Conservation (phyloP, 1,140 invertebrate species). For the Musca vetustissima region DNA sequence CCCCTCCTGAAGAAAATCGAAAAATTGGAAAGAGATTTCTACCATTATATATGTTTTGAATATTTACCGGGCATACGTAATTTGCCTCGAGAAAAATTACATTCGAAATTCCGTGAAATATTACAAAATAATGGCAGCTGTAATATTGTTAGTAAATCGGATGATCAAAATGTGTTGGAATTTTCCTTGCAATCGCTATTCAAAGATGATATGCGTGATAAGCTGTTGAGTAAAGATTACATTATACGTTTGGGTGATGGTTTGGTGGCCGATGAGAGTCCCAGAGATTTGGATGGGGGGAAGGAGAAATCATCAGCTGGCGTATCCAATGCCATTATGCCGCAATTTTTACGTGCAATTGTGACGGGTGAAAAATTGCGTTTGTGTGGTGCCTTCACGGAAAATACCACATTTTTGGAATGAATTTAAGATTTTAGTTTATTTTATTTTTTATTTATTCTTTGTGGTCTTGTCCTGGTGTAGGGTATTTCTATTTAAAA, state of each 20-base stretch:
- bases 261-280: slow-evolving; percentile 30
- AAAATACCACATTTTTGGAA: slow-evolving; percentile 46
- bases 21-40: slow-evolving; percentile 41
- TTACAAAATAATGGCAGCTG: slow-evolving; percentile 40
- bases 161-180: slow-evolving; percentile 20
- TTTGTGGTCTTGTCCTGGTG: background rate
- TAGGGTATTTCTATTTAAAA: background rate
- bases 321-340: slow-evolving; percentile 33
- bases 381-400: slow-evolving; percentile 52
- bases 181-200: slow-evolving; percentile 30
- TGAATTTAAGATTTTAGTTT: background rate
- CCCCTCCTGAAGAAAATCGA: slow-evolving; percentile 33
- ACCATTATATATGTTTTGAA: slow-evolving; percentile 47
- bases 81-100: slow-evolving; percentile 24
- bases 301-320: slow-evolving; percentile 3
- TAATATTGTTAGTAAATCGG: slow-evolving; percentile 32
- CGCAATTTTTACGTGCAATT: slow-evolving; percentile 52
- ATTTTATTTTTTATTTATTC: background rate
- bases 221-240: slow-evolving; percentile 50
- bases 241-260: slow-evolving; percentile 39
- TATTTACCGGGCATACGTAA: slow-evolving; percentile 29
- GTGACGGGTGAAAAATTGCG: slow-evolving; percentile 46
- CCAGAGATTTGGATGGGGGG: background rate
- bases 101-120: slow-evolving; percentile 43
- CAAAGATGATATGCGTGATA: slow-evolving; percentile 34